Conservation (phyloP, 2,797 vertebrate species). For the Dicrostonyx torquatus region DNA sequence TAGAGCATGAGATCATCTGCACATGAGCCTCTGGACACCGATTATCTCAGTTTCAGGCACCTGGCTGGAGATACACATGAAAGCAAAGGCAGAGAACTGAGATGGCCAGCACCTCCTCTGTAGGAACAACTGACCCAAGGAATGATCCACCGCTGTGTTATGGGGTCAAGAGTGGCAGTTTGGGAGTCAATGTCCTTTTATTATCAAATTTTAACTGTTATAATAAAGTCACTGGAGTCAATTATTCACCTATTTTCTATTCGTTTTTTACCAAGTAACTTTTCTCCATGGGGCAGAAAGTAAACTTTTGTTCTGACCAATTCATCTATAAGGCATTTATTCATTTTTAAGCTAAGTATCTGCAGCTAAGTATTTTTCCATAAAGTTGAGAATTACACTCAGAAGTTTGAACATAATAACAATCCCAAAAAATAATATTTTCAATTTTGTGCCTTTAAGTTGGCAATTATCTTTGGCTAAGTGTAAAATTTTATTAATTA, state of each 20-base stretch:
- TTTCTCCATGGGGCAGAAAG: not conserved
- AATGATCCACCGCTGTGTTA: not conserved
- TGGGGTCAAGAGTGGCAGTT: not conserved
- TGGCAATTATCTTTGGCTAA: conserved; percentile 49
- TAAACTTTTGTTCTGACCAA: not conserved
- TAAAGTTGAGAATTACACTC: not conserved
- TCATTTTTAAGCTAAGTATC: not conserved
- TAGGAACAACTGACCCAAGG: not conserved
- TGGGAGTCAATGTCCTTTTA: not conserved
- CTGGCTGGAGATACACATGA: not conserved
- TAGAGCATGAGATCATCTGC: not conserved
- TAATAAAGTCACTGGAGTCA: not conserved
- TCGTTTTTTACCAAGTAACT: conserved; percentile 6
- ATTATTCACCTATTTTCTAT: not conserved
- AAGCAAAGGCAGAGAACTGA: not conserved
- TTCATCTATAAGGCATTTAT: not conserved
- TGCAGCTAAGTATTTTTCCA: not conserved
- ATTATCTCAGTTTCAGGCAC: not conserved
- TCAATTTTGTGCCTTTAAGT: conserved; percentile 44
- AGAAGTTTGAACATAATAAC: conserved; percentile 47
- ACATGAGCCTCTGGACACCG: not conserved
- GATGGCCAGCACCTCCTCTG: not conserved
- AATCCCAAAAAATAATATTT: conserved; percentile 46
- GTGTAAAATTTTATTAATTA: conserved; percentile 40
- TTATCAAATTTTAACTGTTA: not conserved